Evolutionary conservation across 1,140 invertebrate species (phyloP).

Genomic region (Mya arenaria): DNA sequence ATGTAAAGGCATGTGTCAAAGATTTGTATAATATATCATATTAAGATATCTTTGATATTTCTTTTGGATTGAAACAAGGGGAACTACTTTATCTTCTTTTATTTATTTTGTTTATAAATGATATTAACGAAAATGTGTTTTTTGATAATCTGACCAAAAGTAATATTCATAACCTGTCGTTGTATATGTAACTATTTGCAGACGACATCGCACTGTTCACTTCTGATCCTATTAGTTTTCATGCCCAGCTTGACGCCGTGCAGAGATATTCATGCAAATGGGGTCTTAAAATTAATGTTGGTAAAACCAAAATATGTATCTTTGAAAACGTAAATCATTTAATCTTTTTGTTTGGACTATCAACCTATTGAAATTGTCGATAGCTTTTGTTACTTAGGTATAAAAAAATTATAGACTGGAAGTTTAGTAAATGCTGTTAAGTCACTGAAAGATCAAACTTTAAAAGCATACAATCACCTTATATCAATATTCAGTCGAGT

Average conservation of each 20-base stretch:
- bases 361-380: conserved; percentile 11
- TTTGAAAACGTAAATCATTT: conserved; percentile 30
- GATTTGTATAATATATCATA: too few relatives aligned
- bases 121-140: background rate
- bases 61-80: conserved; percentile 24
- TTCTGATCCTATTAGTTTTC: background rate
- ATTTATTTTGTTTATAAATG: conserved; percentile 24
- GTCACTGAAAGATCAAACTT: background rate
- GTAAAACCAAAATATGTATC: conserved; percentile 36
- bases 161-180: background rate
- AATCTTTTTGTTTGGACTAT: background rate
- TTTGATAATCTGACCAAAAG: background rate
- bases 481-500: background rate
- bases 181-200: conserved; percentile 13
- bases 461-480: conserved; percentile 21
- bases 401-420: conserved; percentile 20
- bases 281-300: conserved; percentile 12
- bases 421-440: conserved; percentile 18
- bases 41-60: conserved; percentile 22
- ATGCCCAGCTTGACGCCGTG: conserved; percentile 1
- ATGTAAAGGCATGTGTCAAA: too few relatives aligned
- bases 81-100: conserved; percentile 7
- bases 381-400: conserved; percentile 3
- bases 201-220: conserved; percentile 31
- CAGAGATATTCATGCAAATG: conserved; percentile 13